Percentiles rank a stretch among this genome's conserved stretches.
These are phyloP conservation scores for Alviniconcha marisindica DNA, from an alignment of 1,140 invertebrate species.

Conservation along the genomic window DNA sequence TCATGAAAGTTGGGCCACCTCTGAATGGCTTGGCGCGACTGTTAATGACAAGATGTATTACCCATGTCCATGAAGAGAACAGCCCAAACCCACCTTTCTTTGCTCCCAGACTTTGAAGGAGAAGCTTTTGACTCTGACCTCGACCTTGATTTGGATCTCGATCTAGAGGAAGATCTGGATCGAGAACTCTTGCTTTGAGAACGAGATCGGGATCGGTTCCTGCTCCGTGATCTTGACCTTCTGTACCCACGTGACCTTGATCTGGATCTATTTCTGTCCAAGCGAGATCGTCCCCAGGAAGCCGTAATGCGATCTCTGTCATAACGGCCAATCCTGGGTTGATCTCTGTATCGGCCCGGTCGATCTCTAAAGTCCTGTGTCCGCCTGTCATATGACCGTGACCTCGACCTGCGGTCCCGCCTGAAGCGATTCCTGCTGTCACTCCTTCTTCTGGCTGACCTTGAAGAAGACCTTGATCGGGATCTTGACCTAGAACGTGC, in stretches of 20 bases:
- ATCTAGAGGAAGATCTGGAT: slow-evolving; percentile 63
- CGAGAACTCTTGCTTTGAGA: slow-evolving; percentile 57
- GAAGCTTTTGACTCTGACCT: slow-evolving; percentile 16
- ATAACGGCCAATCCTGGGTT: slow-evolving; percentile 46
- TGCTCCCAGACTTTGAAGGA: background rate
- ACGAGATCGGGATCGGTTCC: slow-evolving; percentile 57
- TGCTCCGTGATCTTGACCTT: slow-evolving; percentile 67
- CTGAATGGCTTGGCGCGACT: too few species aligned
- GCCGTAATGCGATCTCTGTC: slow-evolving; percentile 71
- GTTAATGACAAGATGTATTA: too few species aligned
- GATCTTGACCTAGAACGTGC: slow-evolving; percentile 44
- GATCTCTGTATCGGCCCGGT: slow-evolving; percentile 53
- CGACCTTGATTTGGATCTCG: slow-evolving; percentile 64
- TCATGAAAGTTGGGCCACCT: too few species aligned
- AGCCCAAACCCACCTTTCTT: slow-evolving; percentile 29
- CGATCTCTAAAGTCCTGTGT: slow-evolving; percentile 27
- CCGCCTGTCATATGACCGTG: slow-evolving; percentile 39
- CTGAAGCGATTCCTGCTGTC: slow-evolving; percentile 33
- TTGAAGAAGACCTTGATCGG: slow-evolving; percentile 51
- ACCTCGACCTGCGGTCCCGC: slow-evolving; percentile 50
- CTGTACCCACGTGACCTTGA: slow-evolving; percentile 60
- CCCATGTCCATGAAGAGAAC: too few species aligned
- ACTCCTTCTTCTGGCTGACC: slow-evolving; percentile 34
- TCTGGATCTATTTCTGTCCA: slow-evolving; percentile 73
- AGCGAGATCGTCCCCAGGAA: slow-evolving; percentile 39